phyloP scores from a whole-genome alignment of 2,888 invertebrate genomes.

The Imbricaverruca yamaguchii region DNA sequence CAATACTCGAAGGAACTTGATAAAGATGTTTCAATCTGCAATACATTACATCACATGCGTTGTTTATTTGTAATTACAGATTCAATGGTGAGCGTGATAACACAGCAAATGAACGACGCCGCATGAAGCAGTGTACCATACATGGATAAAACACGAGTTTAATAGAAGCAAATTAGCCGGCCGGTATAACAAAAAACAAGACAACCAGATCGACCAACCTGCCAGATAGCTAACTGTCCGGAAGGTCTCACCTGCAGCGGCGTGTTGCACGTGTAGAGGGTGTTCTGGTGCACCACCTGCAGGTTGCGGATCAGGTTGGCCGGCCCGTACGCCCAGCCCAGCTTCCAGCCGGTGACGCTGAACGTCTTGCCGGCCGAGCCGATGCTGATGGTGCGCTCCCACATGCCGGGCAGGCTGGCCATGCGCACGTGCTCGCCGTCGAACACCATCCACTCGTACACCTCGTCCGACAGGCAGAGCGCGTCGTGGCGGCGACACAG shows the following conservation, averaged over 20 bases:
- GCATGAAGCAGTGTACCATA: no score
- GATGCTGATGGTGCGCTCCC: slow-evolving; percentile 92
- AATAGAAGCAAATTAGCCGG: no score
- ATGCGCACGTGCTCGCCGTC: slow-evolving; percentile 78
- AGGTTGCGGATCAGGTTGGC: slow-evolving; percentile 67
- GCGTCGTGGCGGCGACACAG: slow-evolving; percentile 88
- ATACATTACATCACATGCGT: no score
- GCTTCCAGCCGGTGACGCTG: slow-evolving; percentile 95
- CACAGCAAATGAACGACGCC: no score
- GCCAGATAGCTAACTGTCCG: no score
- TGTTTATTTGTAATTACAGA: no score
- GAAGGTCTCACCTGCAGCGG: slow-evolving; percentile 61
- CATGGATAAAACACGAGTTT: no score
- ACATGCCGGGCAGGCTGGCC: slow-evolving; percentile 91
- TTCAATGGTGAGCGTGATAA: no score
- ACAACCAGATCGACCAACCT: no score
- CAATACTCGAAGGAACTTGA: no score
- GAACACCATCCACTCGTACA: slow-evolving; percentile 95
- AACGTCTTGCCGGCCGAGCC: slow-evolving; percentile 98
- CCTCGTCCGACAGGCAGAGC: slow-evolving; percentile 90
- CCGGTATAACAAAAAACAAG: no score
- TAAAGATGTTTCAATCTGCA: no score
- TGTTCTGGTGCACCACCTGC: slow-evolving; percentile 83
- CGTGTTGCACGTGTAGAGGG: slow-evolving; percentile 82
- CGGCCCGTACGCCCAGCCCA: slow-evolving; percentile 94